Base-by-base conservation (phyloP, 1,140 invertebrate genomes). In the Ceratoteleas bidentatus region DNA sequence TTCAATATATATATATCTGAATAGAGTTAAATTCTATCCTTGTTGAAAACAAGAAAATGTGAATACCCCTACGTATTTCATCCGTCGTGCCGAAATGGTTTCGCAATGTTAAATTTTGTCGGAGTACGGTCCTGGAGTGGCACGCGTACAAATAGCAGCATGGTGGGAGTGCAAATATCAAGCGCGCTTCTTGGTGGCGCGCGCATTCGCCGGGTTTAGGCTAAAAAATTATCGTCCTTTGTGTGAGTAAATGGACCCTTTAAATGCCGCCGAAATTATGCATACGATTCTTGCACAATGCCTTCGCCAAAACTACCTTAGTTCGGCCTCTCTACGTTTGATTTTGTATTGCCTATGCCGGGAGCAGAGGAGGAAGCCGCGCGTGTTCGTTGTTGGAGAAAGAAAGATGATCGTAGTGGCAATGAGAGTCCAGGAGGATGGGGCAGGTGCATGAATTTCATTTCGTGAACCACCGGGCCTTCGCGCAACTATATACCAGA, bases 371-470 rank as follows among this genome's bases (percentile, higher is more conserved):
- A 11, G 15, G 14, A 50, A 9, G 49, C 49, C 7, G 45, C 45
- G 13, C 6, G 45, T 47, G 13, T 13, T 47, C 11, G 8, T 54
- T 4, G 54, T 43, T 6, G 61, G 47, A 53, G 62, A 58, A 64
- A 57, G 54, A 64, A 83, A 84, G 85, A 79, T 64, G 58, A 61
- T 6, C 13, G 16, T 60, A 73, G 81, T 74, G 78, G 57, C 38
- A 58, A 79, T 75, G 64, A 81, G 68, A 77, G 68, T 34, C 15
- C 69, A 73, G 68, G 81, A 84, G 84, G 84, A 84, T 75, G 74
- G 65, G 83, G 87, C 88, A 89, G 88, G 88, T 89, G 88, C 86
- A 87, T 80, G 75, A 86, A 85, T 88, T 88, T 87, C 84, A 87
- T 89, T 89, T 87, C 84, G 85, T 87, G 86, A 88, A 84, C 68